Base-by-base conservation (phyloP, 2,113 vertebrate species). In the Cepphus grylle region DNA sequence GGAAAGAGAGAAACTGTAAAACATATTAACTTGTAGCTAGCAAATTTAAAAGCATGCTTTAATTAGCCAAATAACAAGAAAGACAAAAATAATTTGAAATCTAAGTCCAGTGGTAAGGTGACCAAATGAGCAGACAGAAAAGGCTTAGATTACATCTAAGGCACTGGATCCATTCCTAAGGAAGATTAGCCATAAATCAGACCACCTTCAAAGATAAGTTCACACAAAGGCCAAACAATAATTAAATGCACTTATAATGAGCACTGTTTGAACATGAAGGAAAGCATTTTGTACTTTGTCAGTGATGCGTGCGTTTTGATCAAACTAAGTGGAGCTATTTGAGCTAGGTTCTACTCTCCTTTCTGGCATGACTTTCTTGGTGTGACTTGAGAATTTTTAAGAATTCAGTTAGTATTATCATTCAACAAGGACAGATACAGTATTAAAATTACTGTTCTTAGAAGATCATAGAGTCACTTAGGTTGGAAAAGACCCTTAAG, bases 151-250 rank as follows among this genome's bases (percentile, higher is more conserved):
- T 77, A 43, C 26, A 83, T 67, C 32, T 77, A 53, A 79, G 4
- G 47, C 2, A 3, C 55, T 67, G 50, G 25, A 67, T 73, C 45
- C 3, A 2, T 58, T 91, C 61, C 74, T 79, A 81, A 82, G 29
- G 26, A 56, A 90, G 30, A 81, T 76, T 18, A 82, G 49, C 20
- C 50, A 63, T 90, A 94, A 85, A 90, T 79, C 81, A 80, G 65
- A 82, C 52, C n/a, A 95, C 70, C 45, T 90, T 94, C 61, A 92
- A 79, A 87, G 34, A 17, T 3, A 87, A 87, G 62, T 92, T 96
- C 32, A 88, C n/a, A 36, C 61, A 88, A 94, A 95, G 74, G 78
- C 71, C 66, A 92, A 82, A 62, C 53, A 86, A 69, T 72, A 67
- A 88, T 76, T 76, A 92, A 79, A 90, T 72, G 23, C 56, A 61